Conservation (phyloP, 2,113 vertebrate genomes). For the Leucosticte australis region DNA sequence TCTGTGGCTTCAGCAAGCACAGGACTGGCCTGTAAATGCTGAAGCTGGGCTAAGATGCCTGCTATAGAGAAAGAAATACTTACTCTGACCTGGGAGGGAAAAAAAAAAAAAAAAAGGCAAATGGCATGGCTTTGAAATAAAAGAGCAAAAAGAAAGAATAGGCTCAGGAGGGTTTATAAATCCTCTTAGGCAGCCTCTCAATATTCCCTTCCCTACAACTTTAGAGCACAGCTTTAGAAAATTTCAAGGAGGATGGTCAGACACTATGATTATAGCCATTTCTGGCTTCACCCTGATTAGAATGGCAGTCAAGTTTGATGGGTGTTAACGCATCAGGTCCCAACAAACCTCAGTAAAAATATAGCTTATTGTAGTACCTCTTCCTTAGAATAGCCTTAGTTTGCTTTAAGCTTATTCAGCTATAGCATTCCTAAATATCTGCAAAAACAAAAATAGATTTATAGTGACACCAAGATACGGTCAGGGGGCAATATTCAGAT, state of each 20-base stretch:
- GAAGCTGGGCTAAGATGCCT: background rate
- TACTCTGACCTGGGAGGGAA: background rate
- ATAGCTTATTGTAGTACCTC: background rate
- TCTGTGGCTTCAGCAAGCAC: background rate
- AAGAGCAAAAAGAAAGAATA: conserved; percentile 21
- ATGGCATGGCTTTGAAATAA: conserved; percentile 17
- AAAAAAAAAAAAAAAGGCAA: background rate
- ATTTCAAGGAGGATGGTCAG: conserved; percentile 9
- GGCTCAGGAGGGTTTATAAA: conserved; percentile 50
- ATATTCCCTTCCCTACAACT: background rate
- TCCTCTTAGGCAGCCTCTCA: conserved; percentile 40
- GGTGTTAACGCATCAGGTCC: background rate
- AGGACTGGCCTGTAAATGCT: background rate
- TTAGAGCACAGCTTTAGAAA: background rate
- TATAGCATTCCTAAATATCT: background rate
- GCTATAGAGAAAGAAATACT: background rate
- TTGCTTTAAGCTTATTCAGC: background rate
- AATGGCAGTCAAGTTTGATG: background rate
- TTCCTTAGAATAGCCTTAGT: background rate
- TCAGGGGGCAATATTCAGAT: background rate
- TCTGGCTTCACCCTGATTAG: conserved; percentile 7
- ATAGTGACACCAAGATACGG: background rate
- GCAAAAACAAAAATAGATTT: background rate
- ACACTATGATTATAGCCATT: background rate
- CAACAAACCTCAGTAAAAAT: background rate